Evolutionary conservation across 2,888 invertebrate genomes (phyloP), one percentile per base, ranked within the genome.

Genomic region (Pycnomerus fuliginosus): DNA sequence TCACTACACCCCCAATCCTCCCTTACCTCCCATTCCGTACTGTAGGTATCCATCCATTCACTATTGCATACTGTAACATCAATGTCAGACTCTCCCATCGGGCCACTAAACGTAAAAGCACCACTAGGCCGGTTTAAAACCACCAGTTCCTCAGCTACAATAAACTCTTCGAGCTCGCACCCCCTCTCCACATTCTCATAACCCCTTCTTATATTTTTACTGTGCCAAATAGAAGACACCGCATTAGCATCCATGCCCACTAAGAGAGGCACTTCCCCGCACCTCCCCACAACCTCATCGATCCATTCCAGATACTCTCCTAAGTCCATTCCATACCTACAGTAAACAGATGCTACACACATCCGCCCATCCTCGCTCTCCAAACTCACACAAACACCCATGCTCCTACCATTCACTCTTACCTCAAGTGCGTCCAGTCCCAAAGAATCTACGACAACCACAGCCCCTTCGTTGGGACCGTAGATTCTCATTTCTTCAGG

Each of bases 211-310:
- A 27, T 22, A 10, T 5, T n/a, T 14, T 48, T 48, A 8, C 53
- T 54, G 24, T 37, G 36, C 56, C 57, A 59, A 4, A 56, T 7
- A 2, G 36, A 40, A 0, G 53, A 55, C 5, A 46, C 32, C 1
- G 55, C 55, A 36, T 59, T 56, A 4, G 52, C 55, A 47, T 58
- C 55, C 40, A 53, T 49, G 1, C 53, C 53, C 2, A 53, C 4
- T 1, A 58, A 2, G 1, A 51, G 13, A 16, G 25, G 3, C 5
- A 10, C 10, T 0, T 3, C 13, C 1, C 30, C 4, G n/a, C n/a
- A n/a, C n/a, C n/a, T n/a, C n/a, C n/a, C n/a, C n/a, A n/a, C n/a
- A 3, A 52, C 29, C 1, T 13, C 5, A 0, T 35, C 38, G 39
- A 46, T 1, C 15, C 16, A 36, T 3, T 12, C 16, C 0, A 49